Evolutionary conservation across 2,113 vertebrate genomes (phyloP).

Genomic region (Canis aureus): DNA sequence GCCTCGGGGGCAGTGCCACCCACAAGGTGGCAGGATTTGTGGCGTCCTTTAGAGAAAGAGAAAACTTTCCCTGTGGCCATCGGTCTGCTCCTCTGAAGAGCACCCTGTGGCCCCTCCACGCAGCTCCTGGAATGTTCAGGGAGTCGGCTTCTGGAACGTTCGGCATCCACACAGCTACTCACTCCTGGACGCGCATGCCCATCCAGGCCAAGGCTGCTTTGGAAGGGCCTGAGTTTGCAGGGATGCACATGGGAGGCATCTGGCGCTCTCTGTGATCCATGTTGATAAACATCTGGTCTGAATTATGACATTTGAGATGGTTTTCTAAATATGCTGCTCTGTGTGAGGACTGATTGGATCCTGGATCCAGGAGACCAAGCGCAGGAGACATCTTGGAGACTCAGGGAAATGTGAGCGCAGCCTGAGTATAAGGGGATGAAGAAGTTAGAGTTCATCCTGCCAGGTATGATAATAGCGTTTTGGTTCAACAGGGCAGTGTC

Average conservation of each 20-base stretch:
- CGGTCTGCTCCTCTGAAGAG: conserved; percentile 57
- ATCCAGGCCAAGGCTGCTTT: background rate
- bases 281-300: background rate
- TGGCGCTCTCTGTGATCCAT: background rate
- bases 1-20: background rate
- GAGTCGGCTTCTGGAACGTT: background rate
- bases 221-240: background rate
- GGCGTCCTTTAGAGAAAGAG: conserved; percentile 73
- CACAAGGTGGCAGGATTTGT: conserved; percentile 70
- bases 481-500: background rate
- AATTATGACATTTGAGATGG: background rate
- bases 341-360: background rate
- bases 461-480: background rate
- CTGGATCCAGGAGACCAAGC: background rate
- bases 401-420: background rate
- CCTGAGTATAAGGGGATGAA: background rate
- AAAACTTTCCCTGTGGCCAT: conserved; percentile 69
- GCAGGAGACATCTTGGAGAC: background rate
- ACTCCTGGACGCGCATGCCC: fast-evolving
- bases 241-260: background rate
- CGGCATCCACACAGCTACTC: fast-evolving
- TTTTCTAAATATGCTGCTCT: background rate
- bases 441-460: background rate
- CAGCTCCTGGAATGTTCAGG: background rate
- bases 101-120: fast-evolving